A percentile compares a stretch with the other conserved stretches of the same genome.
Conservation (phyloP, 1,140 invertebrate genomes). For the Chironomus striatipennis region DNA sequence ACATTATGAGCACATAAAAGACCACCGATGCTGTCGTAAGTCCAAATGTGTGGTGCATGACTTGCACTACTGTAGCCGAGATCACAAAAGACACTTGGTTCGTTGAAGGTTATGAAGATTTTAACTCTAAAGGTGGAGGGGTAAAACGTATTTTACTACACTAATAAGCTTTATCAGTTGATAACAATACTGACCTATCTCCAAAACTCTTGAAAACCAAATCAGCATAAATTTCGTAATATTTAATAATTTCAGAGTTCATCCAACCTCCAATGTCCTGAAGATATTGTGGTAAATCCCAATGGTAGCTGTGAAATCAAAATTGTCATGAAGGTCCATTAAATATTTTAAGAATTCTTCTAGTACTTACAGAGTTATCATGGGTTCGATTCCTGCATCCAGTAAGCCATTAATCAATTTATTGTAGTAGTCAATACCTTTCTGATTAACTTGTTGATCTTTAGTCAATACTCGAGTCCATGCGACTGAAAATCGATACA, state of each 20-base stretch:
- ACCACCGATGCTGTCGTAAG: conserved; percentile 34
- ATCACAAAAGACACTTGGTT: conserved; percentile 22
- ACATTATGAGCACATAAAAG: conserved; percentile 44
- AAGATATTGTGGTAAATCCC: conserved; percentile 34
- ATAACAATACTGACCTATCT: conserved; percentile 31
- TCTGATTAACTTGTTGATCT: conserved; percentile 35
- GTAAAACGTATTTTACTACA: too few relatives aligned
- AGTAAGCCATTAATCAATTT: conserved; percentile 40
- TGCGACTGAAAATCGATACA: conserved; percentile 51
- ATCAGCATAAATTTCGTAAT: conserved; percentile 46
- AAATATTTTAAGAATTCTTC: not conserved
- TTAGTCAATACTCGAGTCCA: conserved; percentile 46
- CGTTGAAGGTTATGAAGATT: conserved; percentile 9
- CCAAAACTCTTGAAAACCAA: conserved; percentile 42
- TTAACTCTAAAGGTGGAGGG: conserved; percentile 28
- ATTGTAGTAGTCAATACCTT: conserved; percentile 34
- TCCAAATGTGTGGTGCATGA: conserved; percentile 18
- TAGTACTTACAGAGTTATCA: conserved; percentile 33
- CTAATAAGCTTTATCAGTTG: too few relatives aligned
- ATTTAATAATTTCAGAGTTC: conserved; percentile 37
- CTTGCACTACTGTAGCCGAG: not conserved
- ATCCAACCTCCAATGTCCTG: conserved; percentile 41
- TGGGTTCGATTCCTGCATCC: conserved; percentile 41
- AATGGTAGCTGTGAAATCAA: conserved; percentile 33
- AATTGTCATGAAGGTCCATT: too few relatives aligned